phyloP scores from a whole-genome alignment of 2,888 invertebrate genomes.

The Noctua janthe region DNA sequence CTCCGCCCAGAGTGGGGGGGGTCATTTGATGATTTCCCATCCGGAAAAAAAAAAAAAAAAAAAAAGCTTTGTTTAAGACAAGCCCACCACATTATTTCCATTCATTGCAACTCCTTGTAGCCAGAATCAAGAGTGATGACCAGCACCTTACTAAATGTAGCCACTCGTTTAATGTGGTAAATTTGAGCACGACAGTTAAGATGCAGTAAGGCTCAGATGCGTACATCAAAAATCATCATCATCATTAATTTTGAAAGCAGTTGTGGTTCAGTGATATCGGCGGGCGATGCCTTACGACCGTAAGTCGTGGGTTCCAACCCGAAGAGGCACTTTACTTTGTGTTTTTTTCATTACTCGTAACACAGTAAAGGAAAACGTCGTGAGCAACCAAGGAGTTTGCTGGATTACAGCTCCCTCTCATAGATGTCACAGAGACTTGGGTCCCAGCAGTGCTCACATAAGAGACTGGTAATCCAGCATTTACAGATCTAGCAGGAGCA shows the following conservation, averaged over 20 bases:
- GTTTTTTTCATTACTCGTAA: neutral
- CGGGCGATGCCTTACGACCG: neutral
- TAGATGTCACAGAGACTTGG: neutral
- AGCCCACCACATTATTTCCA: neutral
- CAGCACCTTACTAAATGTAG: neutral
- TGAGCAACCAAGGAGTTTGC: no score
- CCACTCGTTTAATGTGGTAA: neutral
- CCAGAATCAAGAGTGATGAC: neutral
- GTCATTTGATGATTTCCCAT: no score
- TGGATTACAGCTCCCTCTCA: neutral
- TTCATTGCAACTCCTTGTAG: neutral
- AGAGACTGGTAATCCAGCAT: no score
- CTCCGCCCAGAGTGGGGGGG: no score
- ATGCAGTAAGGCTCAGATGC: neutral
- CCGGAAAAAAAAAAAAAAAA: no score
- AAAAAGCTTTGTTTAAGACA: neutral
- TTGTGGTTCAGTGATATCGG: neutral
- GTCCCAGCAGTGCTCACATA: no score
- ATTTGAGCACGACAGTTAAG: neutral
- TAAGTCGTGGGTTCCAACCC: neutral
- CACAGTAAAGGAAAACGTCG: neutral
- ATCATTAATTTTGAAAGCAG: neutral
- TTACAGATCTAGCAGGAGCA: no score
- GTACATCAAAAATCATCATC: neutral
- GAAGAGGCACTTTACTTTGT: no score